phyloP scores from a whole-genome alignment of 1,140 invertebrate species.

The Lepidostoma basale region DNA sequence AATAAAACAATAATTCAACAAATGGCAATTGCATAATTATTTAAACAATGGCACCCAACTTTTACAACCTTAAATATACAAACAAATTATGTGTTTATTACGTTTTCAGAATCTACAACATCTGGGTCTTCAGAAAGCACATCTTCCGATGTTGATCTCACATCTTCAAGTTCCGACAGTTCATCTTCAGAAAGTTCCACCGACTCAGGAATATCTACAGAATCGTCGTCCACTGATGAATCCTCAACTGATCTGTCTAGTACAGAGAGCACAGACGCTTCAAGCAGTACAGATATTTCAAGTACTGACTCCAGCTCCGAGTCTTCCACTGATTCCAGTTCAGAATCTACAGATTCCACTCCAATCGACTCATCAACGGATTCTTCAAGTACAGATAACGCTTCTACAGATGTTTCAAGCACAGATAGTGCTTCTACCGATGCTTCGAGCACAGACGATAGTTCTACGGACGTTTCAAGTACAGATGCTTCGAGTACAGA shows the following conservation, averaged over 20 bases:
- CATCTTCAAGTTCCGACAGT: conserved; percentile 24
- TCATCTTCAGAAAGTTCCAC: conserved; percentile 24
- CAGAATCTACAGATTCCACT: conserved; percentile 1
- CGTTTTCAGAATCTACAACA: conserved; percentile 8
- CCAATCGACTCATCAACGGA: not conserved
- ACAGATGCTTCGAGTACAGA: conserved; percentile 35
- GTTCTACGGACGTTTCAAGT: too few species aligned
- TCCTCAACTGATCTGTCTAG: conserved; percentile 30
- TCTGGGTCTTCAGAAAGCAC: conserved; percentile 9
- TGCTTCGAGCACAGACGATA: conserved; percentile 21
- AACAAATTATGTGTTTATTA: not conserved
- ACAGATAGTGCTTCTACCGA: conserved; percentile 31
- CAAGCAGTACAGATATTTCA: conserved; percentile 13
- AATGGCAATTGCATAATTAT: too few species aligned
- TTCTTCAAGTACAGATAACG: conserved; percentile 8
- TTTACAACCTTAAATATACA: not conserved
- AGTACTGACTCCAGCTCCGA: conserved; percentile 32
- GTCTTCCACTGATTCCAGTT: conserved; percentile 29
- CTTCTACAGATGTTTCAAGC: conserved; percentile 4
- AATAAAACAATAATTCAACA: too few species aligned
- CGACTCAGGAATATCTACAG: conserved; percentile 29
- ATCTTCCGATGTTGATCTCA: conserved; percentile 3
- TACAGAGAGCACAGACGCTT: conserved; percentile 28
- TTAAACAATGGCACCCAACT: too few species aligned
- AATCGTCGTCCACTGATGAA: conserved; percentile 21